A percentile compares a stretch with the other conserved stretches of the same genome.
Evolutionary conservation across 2,113 vertebrate genomes (phyloP).

Genomic region (Macquaria australasica): DNA sequence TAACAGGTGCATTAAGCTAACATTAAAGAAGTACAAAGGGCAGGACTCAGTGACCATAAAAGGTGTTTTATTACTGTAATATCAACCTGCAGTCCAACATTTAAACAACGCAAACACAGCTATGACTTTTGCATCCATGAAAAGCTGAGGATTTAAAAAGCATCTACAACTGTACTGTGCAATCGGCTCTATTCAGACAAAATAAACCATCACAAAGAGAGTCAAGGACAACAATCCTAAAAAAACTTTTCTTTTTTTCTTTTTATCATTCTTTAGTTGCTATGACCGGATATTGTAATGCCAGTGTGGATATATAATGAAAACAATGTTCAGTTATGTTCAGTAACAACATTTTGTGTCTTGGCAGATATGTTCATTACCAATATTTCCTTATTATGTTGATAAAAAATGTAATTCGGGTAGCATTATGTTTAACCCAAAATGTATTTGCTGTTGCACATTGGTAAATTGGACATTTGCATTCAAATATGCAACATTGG

Average conservation of each 20-base stretch:
- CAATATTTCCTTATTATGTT: no score
- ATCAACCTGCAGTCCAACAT: neutral
- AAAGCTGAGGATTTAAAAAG: slow-evolving; percentile 1
- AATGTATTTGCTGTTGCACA: neutral
- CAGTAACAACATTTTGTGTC: no score
- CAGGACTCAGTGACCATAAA: neutral
- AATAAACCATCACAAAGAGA: neutral
- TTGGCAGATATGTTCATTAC: no score
- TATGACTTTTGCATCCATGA: neutral
- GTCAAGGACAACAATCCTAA: neutral
- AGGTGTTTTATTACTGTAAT: neutral
- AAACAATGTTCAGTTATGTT: no score
- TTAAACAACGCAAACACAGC: neutral
- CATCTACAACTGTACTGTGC: neutral
- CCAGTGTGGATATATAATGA: neutral
- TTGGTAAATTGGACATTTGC: neutral
- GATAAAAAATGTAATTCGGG: no score
- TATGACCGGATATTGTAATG: neutral
- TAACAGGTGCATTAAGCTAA: slow-evolving; percentile 28
- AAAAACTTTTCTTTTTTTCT: no score
- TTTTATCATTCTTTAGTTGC: no score
- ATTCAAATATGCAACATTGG: neutral
- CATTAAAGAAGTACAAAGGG: slow-evolving; percentile 25
- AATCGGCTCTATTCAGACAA: neutral
- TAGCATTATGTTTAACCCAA: neutral